Evolutionary conservation across 2,888 invertebrate genomes (phyloP).

Genomic region (Lasioglossum leucozonium): DNA sequence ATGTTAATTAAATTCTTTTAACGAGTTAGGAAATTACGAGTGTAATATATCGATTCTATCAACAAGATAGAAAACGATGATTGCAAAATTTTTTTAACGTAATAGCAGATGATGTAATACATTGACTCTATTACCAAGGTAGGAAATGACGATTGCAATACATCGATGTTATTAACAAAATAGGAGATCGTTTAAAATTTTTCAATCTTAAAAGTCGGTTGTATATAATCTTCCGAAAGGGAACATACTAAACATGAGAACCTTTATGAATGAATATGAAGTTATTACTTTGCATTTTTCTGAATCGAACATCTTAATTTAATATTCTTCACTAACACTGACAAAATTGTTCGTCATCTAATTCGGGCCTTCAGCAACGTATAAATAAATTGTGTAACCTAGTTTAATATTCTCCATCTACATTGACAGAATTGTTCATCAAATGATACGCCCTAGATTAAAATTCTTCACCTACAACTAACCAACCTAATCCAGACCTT

Average conservation of each 20-base stretch:
- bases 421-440: not conserved
- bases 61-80: not conserved
- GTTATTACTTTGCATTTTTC: not conserved
- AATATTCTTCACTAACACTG: not conserved
- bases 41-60: not conserved
- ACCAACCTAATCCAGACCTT: not conserved
- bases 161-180: not conserved
- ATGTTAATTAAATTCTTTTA: too few relatives aligned
- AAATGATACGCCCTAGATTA: too few relatives aligned
- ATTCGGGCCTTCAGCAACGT: too few relatives aligned
- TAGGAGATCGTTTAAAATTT: not conserved
- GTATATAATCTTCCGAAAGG: not conserved
- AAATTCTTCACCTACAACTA: too few relatives aligned
- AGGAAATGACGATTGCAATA: not conserved
- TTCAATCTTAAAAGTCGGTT: not conserved
- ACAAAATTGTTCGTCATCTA: too few relatives aligned
- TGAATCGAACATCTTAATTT: not conserved
- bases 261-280: not conserved
- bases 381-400: too few relatives aligned
- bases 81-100: not conserved
- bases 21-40: too few relatives aligned
- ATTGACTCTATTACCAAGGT: not conserved
- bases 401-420: not conserved
- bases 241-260: not conserved
- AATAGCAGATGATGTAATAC: not conserved